Conservation (phyloP, 2,113 vertebrate species). For the Grus americana region DNA sequence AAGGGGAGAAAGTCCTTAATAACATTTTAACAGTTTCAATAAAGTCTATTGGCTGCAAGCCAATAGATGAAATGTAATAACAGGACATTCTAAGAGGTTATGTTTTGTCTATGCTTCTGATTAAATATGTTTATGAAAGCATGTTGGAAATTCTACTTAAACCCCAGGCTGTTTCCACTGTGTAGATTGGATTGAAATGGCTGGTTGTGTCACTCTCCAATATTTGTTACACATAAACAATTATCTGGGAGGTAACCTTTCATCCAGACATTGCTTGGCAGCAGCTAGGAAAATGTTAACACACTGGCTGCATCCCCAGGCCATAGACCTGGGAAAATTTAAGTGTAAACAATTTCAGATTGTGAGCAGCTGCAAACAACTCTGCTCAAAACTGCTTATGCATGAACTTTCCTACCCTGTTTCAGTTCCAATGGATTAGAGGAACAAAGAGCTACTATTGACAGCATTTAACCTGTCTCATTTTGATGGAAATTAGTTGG, state of each 20-base stretch:
- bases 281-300: not conserved
- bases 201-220: not conserved
- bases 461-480: not conserved
- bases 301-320: not conserved
- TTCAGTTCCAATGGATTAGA: not conserved
- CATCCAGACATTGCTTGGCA: not conserved
- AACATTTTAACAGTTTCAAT: not conserved
- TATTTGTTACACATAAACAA: constrained; percentile 9
- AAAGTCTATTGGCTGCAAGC: not conserved
- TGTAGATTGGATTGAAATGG: not conserved
- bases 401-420: not conserved
- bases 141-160: not conserved
- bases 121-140: not conserved
- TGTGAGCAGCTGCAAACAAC: not conserved
- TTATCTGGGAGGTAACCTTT: constrained; percentile 26
- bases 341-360: constrained; percentile 11
- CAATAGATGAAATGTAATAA: not conserved
- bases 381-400: not conserved
- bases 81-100: not conserved
- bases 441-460: not conserved
- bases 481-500: not conserved
- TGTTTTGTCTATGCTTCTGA: not conserved
- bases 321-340: not conserved
- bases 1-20: not conserved
- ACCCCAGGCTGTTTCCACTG: not conserved